Conservation (phyloP, 2,797 vertebrate genomes). For the Leucoraja ocellata region DNA sequence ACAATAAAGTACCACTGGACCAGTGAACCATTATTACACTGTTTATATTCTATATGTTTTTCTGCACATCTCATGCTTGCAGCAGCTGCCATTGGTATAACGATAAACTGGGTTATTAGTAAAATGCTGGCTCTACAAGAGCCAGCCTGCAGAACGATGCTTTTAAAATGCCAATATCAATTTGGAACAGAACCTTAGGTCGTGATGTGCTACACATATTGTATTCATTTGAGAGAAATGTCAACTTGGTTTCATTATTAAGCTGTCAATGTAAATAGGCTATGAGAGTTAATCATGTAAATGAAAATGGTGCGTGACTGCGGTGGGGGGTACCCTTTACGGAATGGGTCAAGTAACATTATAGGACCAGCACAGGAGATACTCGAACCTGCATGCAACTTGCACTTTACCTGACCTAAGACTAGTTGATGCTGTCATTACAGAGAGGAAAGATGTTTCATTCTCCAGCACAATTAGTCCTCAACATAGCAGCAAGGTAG, state of each 20-base stretch:
- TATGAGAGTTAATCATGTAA: slow-evolving; percentile 38
- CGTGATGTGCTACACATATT: background rate
- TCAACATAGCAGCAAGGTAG: background rate
- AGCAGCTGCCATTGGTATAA: background rate
- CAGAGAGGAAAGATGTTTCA: slow-evolving; percentile 32
- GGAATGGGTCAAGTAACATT: slow-evolving; percentile 35
- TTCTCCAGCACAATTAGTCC: background rate
- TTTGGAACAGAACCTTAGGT: background rate
- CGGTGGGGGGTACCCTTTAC: slow-evolving; percentile 24
- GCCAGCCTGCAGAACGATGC: background rate
- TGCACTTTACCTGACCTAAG: slow-evolving; percentile 33
- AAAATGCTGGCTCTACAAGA: background rate
- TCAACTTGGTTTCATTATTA: slow-evolving; percentile 24
- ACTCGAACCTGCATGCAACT: slow-evolving; percentile 35
- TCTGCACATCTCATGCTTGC: too few species aligned
- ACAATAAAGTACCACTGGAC: too few species aligned
- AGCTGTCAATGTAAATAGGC: slow-evolving; percentile 38
- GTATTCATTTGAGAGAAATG: slow-evolving; percentile 1
- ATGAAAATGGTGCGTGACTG: slow-evolving; percentile 29
- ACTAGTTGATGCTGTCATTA: slow-evolving; percentile 33
- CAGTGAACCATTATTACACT: background rate
- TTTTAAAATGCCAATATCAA: slow-evolving; percentile 6
- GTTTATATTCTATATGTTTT: background rate
- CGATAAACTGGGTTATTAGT: background rate
- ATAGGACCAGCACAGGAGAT: slow-evolving; percentile 36